A percentile compares a stretch with the other conserved stretches of the same genome.
Conservation (phyloP, 2,113 vertebrate species). For the Acrocephalus kingi region DNA sequence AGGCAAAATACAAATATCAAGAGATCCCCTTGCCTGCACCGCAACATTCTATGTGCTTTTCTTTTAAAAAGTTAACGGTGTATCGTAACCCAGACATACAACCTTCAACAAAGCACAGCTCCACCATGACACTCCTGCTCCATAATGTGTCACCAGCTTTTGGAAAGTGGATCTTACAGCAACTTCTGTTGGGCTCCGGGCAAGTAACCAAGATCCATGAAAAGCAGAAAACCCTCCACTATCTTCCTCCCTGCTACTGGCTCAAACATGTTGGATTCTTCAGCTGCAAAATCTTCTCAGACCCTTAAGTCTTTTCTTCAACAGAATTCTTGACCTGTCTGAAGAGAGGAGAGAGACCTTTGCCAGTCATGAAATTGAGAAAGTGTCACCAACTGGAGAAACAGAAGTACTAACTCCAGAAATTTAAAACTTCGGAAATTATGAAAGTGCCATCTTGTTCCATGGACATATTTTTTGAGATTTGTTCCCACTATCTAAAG, state of each 20-base stretch:
- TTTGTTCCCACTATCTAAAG: neutral
- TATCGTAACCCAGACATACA: neutral
- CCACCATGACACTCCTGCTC: neutral
- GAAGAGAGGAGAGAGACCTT: neutral
- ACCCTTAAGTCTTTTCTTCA: neutral
- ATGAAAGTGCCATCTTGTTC: neutral
- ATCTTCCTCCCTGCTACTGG: fast-evolving
- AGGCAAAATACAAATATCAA: slow-evolving; percentile 1
- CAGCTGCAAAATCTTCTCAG: neutral
- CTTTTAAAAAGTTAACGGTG: neutral
- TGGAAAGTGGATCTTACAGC: neutral
- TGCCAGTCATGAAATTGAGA: neutral
- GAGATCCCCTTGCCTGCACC: neutral
- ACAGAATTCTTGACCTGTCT: neutral
- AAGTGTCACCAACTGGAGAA: neutral
- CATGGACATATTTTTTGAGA: neutral
- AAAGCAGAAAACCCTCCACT: neutral
- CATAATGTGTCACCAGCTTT: neutral
- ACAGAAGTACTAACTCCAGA: neutral
- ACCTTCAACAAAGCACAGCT: neutral
- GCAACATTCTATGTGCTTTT: neutral
- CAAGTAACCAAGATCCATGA: neutral
- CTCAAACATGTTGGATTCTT: neutral
- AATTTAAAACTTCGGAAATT: neutral
- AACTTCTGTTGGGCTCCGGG: neutral